Evolutionary conservation across 2,113 vertebrate species (phyloP).

Genomic region (Galbula dea): DNA sequence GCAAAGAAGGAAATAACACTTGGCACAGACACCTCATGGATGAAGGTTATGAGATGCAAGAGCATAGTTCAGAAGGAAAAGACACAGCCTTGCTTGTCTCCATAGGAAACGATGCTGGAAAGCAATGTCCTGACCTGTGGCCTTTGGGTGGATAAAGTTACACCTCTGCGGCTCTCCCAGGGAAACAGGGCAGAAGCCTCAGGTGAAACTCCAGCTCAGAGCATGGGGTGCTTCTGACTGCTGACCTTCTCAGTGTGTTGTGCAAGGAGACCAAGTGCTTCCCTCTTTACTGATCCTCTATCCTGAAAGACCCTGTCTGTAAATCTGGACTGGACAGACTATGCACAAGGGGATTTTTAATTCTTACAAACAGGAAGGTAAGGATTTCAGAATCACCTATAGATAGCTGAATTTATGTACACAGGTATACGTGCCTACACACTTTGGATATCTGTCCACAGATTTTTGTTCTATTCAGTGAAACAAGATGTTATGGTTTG

Average conservation of each 20-base stretch:
- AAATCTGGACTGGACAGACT: neutral
- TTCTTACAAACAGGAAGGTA: neutral
- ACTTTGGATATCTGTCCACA: neutral
- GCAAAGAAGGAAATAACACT: neutral
- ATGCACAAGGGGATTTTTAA: neutral
- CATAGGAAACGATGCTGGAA: neutral
- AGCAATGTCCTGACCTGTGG: neutral
- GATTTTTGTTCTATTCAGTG: neutral
- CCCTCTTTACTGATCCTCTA: fast-evolving
- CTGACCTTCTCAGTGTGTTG: neutral
- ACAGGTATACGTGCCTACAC: neutral
- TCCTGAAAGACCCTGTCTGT: neutral
- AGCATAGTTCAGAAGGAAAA: neutral
- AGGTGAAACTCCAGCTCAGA: neutral
- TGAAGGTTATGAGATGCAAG: neutral
- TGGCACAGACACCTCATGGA: neutral
- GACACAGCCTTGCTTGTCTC: neutral
- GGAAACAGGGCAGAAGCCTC: neutral
- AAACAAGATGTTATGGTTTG: too few relatives aligned
- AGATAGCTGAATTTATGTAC: neutral
- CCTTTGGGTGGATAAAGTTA: neutral
- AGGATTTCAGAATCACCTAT: neutral
- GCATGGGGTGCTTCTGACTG: neutral
- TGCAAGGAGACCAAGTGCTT: neutral
- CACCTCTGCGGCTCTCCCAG: neutral